Base-by-base conservation (phyloP, 1,140 invertebrate genomes). In the Oryzaephilus surinamensis region DNA sequence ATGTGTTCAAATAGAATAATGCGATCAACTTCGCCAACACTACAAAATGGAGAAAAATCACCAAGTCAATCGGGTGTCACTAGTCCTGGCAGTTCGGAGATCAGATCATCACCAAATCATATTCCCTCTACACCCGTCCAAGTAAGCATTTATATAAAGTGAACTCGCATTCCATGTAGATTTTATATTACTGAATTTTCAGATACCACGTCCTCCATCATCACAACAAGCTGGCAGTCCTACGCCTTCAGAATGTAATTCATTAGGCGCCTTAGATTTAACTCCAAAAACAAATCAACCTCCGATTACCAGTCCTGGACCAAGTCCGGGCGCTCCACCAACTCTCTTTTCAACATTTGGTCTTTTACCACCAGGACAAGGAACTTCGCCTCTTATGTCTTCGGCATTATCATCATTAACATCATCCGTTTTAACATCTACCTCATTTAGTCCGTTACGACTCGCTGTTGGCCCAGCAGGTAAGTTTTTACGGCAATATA, bases 361-460 rank as follows among this genome's bases (percentile, higher is more conserved):
- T 15, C 66, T 78, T 18, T 67, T 77, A 43, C 74, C 76, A 36
- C 70, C 69, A 41, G 61, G 63, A 38, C 65, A 71, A 47, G 67
- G 67, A 45, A 67, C 65, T 38, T 67, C 69, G 48, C 69, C 68
- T 37, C 65, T 76, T 38, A 77, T 76, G 70, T 73, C 71, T 36
- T 72, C 70, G 23, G 80, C 78, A 12, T 70, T 82, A 52, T 80
- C 81, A 38, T 82, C 83, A 48, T 71, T 84, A 51, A 77, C 79
- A 11, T 79, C 81, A 16, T 84, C 83, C 28, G 80, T 84, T 37
- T 71, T 81, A 50, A 77, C 80, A 41, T 80, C 83, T 41, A 74
- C 74, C 31, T 70, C 69, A 3, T 89, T 86, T 73, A 87, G 80
- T 70, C 84, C 82, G 49, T 74, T 85, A 51, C 81, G 80, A 58